Evolutionary conservation across 2,797 vertebrate genomes (phyloP).

Genomic region (Clarias fuscus): DNA sequence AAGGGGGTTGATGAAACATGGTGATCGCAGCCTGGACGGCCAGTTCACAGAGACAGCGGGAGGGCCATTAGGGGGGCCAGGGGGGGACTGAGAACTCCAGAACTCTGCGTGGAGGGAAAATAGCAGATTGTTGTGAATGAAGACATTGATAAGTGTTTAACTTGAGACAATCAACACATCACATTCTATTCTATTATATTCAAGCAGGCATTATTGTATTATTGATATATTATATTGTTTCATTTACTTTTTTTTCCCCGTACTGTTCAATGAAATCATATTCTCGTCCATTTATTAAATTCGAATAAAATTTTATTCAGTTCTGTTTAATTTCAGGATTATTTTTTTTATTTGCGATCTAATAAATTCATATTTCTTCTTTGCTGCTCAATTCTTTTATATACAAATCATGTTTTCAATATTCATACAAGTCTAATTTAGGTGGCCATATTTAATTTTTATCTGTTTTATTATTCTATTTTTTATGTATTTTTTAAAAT

Average conservation of each 20-base stretch:
- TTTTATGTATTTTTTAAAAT: background rate
- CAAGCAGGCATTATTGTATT: background rate
- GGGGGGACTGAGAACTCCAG: conserved; percentile 78
- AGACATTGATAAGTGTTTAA: background rate
- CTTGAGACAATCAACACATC: background rate
- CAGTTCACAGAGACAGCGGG: conserved; percentile 35
- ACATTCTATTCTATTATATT: background rate
- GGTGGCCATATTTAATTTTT: background rate
- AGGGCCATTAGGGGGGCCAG: conserved; percentile 53
- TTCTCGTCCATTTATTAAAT: background rate
- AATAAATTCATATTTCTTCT: no score
- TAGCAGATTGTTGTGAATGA: background rate
- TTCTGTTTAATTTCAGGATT: no score
- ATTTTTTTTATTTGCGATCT: no score
- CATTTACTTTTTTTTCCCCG: background rate
- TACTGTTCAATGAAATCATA: background rate
- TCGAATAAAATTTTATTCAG: background rate
- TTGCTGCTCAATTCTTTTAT: no score
- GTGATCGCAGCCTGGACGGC: conserved; percentile 38
- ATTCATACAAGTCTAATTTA: background rate
- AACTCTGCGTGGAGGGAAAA: conserved; percentile 75
- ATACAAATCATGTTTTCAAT: background rate
- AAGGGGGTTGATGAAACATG: conserved; percentile 85
- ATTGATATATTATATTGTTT: no score
- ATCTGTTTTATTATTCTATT: background rate